Conservation (phyloP, 2,888 invertebrate species). For the Cephus sareptanus region DNA sequence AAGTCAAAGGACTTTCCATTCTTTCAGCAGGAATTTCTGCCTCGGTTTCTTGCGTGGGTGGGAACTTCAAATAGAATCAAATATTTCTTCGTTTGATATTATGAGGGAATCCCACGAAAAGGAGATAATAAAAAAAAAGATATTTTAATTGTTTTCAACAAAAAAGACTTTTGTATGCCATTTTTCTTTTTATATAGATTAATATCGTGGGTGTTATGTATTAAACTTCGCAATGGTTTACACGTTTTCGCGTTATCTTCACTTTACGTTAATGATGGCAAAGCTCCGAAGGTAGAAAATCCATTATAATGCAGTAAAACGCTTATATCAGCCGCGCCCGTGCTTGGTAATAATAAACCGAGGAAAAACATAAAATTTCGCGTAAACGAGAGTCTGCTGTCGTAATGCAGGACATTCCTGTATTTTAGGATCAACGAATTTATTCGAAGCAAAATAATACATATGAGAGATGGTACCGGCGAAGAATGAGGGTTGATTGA, state of each 20-base stretch:
- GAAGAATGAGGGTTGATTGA: not conserved
- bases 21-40: not conserved
- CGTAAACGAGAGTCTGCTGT: not conserved
- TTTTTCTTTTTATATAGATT: too few relatives aligned
- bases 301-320: not conserved
- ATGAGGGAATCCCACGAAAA: not conserved
- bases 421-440: not conserved
- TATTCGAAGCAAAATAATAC: not conserved
- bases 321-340: not conserved
- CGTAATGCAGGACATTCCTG: not conserved
- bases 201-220: not conserved
- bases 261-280: not conserved
- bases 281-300: not conserved
- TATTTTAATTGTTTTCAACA: not conserved
- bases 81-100: not conserved
- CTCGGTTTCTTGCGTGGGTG: not conserved
- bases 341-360: not conserved
- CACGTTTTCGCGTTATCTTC: not conserved
- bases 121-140: not conserved
- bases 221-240: not conserved
- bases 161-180: not conserved
- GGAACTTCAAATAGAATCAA: not conserved
- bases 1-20: not conserved
- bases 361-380: not conserved
- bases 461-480: not conserved